Conservation (phyloP, 2,113 vertebrate species). For the Heloderma charlesbogerti region DNA sequence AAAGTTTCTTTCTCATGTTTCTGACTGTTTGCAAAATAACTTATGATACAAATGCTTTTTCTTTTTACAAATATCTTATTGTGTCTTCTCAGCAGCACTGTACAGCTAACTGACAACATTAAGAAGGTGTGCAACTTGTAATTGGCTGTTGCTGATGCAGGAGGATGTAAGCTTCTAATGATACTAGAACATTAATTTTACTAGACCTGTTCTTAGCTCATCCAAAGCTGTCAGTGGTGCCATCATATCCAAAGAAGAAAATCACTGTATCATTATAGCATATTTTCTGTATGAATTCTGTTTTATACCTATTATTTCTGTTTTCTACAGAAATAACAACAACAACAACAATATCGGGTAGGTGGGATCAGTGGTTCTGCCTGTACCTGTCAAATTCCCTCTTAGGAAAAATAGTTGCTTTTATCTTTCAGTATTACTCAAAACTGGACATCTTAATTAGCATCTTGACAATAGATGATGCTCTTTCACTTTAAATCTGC, state of each 20-base stretch:
- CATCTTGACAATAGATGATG: slow-evolving; percentile 6
- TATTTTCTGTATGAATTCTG: neutral
- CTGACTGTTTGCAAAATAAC: neutral
- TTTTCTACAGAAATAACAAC: neutral
- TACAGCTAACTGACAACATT: neutral
- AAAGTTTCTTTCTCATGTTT: neutral
- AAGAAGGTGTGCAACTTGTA: neutral
- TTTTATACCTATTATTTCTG: neutral
- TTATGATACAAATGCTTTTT: neutral
- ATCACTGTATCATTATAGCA: neutral
- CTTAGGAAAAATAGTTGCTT: neutral
- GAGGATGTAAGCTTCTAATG: neutral
- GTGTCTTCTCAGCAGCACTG: neutral
- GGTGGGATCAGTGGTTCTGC: neutral
- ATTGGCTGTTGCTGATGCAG: neutral
- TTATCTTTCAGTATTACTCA: neutral
- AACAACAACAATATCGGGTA: neutral
- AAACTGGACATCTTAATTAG: neutral
- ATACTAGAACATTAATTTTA: neutral
- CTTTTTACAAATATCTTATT: neutral
- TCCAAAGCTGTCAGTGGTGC: neutral
- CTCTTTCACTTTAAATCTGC: neutral
- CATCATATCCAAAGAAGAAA: neutral
- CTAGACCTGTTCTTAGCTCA: neutral
- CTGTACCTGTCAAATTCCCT: slow-evolving; percentile 20